A percentile compares a stretch with the other conserved stretches of the same genome.
These are phyloP conservation scores for Chiloscyllium plagiosum DNA, from an alignment of 2,113 vertebrate genomes.

Conservation along the genomic window DNA sequence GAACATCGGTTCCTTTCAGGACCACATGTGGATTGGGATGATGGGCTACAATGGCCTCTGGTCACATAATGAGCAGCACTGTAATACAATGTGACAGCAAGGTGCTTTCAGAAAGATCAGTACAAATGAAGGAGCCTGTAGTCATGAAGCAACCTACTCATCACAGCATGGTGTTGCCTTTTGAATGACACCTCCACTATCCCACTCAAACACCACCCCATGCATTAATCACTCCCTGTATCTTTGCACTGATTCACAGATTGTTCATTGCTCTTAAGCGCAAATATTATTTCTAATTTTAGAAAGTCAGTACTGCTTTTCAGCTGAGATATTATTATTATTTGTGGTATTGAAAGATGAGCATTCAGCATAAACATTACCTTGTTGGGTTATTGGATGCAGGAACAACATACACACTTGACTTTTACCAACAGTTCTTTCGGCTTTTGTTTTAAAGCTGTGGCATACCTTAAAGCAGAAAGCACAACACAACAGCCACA, in stretches of 20 bases:
- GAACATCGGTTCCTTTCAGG: background rate
- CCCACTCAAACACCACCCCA: background rate
- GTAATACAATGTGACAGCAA: background rate
- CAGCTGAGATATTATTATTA: background rate
- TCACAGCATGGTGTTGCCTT: background rate
- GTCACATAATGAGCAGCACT: background rate
- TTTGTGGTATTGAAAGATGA: background rate
- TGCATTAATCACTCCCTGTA: background rate
- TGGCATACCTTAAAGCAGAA: background rate
- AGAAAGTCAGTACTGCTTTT: background rate
- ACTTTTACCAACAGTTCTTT: background rate
- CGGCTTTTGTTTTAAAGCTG: background rate
- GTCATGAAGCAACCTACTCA: background rate
- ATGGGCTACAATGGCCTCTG: background rate
- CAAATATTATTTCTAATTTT: background rate
- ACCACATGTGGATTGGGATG: background rate
- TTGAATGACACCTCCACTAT: background rate
- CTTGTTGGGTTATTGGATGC: background rate
- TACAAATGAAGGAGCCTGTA: background rate
- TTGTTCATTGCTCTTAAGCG: background rate
- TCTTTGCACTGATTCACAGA: background rate
- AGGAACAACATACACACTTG: background rate
- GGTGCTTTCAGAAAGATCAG: background rate
- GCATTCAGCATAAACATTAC: background rate
- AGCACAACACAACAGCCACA: background rate